Percentiles rank a stretch among this genome's conserved stretches.
phyloP scores from a whole-genome alignment of 1,140 invertebrate genomes.

The Scaptomyza graminum region DNA sequence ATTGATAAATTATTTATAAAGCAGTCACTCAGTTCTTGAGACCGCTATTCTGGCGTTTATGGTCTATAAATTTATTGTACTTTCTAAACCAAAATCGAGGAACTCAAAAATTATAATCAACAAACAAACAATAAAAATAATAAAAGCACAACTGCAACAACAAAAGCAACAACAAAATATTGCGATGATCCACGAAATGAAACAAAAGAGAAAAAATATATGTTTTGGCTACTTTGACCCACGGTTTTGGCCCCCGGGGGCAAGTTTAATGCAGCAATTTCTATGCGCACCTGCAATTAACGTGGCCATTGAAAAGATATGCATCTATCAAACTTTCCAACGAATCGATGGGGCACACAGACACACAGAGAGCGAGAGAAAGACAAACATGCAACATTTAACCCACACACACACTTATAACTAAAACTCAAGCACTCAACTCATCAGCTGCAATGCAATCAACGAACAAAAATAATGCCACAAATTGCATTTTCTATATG shows the following conservation, averaged over 20 bases:
- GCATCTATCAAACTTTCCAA: slow-evolving; percentile 50
- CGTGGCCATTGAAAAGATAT: slow-evolving; percentile 51
- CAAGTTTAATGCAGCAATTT: slow-evolving; percentile 53
- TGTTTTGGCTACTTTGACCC: slow-evolving; percentile 8
- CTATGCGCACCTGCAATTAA: slow-evolving; percentile 52
- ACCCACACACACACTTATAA: slow-evolving; percentile 14
- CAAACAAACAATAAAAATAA: slow-evolving; percentile 12
- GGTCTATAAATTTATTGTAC: slow-evolving; percentile 72
- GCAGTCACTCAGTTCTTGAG: slow-evolving; percentile 12
- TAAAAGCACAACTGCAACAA: too few relatives aligned
- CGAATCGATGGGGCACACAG: slow-evolving; percentile 1
- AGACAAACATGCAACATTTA: slow-evolving; percentile 38
- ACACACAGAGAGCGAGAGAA: neutral
- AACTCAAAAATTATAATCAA: slow-evolving; percentile 19
- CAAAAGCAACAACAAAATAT: neutral
- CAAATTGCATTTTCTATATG: slow-evolving; percentile 29
- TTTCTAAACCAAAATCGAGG: slow-evolving; percentile 40
- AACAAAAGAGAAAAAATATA: neutral
- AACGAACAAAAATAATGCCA: slow-evolving; percentile 39
- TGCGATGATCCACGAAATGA: neutral
- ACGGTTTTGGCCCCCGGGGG: slow-evolving; percentile 23
- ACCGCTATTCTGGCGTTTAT: slow-evolving; percentile 63
- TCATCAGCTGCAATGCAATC: slow-evolving; percentile 42
- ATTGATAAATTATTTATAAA: slow-evolving; percentile 81
- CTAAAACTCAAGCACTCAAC: neutral